These are phyloP conservation scores for Eumaeus atala DNA, from an alignment of 1,140 invertebrate genomes.

Conservation along the genomic window DNA sequence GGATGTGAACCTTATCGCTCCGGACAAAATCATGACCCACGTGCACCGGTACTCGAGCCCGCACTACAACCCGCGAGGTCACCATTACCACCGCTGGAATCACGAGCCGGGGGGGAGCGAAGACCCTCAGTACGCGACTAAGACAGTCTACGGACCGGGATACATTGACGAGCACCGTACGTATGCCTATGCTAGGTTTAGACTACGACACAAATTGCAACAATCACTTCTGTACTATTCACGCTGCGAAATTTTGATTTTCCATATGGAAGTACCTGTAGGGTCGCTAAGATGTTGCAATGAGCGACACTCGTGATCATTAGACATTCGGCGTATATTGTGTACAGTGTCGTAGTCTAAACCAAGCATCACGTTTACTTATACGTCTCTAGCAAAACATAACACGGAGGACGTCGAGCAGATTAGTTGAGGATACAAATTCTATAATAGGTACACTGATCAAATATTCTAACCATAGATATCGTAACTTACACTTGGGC, in stretches of 20 bases:
- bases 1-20: constrained; percentile 65
- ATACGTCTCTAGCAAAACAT: too few relatives aligned
- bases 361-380: neutral
- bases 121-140: constrained; percentile 63
- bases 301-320: too few relatives aligned
- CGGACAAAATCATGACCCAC: constrained; percentile 67
- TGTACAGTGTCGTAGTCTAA: constrained; percentile 14
- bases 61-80: constrained; percentile 64
- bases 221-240: constrained; percentile 23
- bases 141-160: constrained; percentile 67
- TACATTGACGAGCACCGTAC: constrained; percentile 71
- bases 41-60: constrained; percentile 65
- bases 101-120: constrained; percentile 65
- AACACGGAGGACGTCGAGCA: constrained; percentile 17
- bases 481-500: constrained; percentile 66
- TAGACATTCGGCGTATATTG: too few relatives aligned
- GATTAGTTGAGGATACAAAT: constrained; percentile 42
- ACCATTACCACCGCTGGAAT: constrained; percentile 62
- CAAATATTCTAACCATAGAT: constrained; percentile 69
- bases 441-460: constrained; percentile 40
- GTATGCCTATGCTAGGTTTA: constrained; percentile 52
- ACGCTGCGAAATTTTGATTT: constrained; percentile 18
- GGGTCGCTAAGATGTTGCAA: too few relatives aligned
- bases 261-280: neutral
- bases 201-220: constrained; percentile 28